Evolutionary conservation across 2,113 vertebrate species (phyloP), one percentile per base, ranked within the genome.

Genomic region (Grantiella picta): DNA sequence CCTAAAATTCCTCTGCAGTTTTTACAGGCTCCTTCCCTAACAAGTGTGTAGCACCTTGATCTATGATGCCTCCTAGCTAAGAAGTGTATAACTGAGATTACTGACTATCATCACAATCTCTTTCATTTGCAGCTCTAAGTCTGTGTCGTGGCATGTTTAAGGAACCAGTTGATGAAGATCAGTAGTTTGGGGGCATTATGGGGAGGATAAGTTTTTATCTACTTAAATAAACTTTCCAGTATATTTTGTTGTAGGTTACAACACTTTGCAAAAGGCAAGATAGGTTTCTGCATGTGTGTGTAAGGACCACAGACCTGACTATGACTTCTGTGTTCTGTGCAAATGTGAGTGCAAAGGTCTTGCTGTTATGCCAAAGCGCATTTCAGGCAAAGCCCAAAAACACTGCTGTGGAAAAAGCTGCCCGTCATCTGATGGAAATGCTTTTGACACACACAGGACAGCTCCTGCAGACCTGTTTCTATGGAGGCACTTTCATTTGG

Each of bases 141-240:
- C 80, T 88, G n/a, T 86, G 92, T 94, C 77, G 68, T 60, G 57
- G 82, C 96, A 94, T 17, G 93, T 94, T 96, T 75, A 57, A 89
- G n/a, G 56, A 96, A 64, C 40, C 79, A 71, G 44, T 84, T 88
- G 86, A 86, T 75, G 94, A 92, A 86, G 64, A 92, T 83, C 78
- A 49, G 79, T 73, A 71, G 72, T 91, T 83, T 71, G 56, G 71
- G 56, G 36, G 68, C n/a, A 56, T 90, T 77, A 60, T 81, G 76
- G 88, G 94, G 93, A 92, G 40, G 22, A 49, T n/a, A 73, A 5
- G 0, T n/a, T 85, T 94, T 82, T 44, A 94, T 49, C 85, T 93
- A 71, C 68, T 85, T 72, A 72, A 85, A 63, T 73, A 83, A 83
- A 89, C 52, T 73, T 72, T 60, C 52, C 80, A 83, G 76, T 27